phyloP scores from a whole-genome alignment of 2,797 vertebrate genomes.

The Sebastes diploproa region DNA sequence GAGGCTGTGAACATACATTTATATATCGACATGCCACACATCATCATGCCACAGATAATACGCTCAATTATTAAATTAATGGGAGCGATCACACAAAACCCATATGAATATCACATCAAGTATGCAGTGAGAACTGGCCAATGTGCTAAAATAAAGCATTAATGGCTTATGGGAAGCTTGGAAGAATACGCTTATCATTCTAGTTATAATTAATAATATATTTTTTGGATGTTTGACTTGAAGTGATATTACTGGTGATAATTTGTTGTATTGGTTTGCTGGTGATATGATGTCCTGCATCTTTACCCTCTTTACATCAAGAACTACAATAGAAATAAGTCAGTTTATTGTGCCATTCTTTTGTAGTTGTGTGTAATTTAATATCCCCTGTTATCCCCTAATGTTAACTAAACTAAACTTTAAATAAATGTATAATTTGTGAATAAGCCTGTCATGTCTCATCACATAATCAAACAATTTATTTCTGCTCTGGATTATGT shows the following conservation, averaged over 20 bases:
- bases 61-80: neutral
- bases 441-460: neutral
- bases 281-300: neutral
- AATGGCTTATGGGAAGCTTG: neutral
- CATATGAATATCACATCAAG: neutral
- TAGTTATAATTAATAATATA: neutral
- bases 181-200: neutral
- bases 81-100: neutral
- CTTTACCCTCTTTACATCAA: neutral
- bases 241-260: neutral
- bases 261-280: neutral
- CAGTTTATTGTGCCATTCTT: neutral
- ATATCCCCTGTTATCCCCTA: neutral
- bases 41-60: neutral
- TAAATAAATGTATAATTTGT: neutral
- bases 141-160: neutral
- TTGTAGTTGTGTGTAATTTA: neutral
- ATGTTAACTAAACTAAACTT: neutral
- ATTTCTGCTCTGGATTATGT: neutral
- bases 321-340: neutral
- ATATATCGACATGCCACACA: neutral
- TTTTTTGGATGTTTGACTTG: neutral
- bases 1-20: neutral
- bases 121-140: neutral
- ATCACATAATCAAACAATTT: neutral